Percentiles rank a stretch among this genome's conserved stretches.
These are phyloP conservation scores for Eilema sororculum DNA, from an alignment of 2,888 invertebrate genomes.

Conservation along the genomic window DNA sequence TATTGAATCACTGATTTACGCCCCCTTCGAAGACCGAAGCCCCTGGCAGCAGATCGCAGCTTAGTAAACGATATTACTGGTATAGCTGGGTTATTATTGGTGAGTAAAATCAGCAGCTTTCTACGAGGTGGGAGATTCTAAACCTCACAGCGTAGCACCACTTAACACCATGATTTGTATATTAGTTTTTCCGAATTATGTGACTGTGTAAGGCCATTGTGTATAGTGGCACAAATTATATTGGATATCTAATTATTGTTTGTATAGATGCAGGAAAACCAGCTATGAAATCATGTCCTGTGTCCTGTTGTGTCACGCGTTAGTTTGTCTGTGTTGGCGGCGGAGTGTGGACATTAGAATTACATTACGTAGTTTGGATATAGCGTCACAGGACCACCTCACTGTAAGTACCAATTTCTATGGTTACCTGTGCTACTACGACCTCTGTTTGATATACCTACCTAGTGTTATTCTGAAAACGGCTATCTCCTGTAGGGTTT, in stretches of 20 bases:
- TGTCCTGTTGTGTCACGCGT: conserved; percentile 14
- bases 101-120: no score
- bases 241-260: not conserved
- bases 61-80: no score
- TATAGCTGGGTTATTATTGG: no score
- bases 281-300: conserved; percentile 19
- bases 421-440: not conserved
- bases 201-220: not conserved
- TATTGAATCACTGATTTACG: no score
- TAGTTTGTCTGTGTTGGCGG: conserved; percentile 20
- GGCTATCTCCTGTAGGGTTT: no score
- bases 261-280: conserved; percentile 43
- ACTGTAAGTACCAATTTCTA: conserved; percentile 30
- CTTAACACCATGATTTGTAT: not conserved
- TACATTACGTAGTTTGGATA: conserved; percentile 5
- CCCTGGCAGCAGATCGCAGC: no score
- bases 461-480: not conserved
- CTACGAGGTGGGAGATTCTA: no score
- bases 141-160: no score
- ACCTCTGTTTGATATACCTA: not conserved
- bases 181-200: not conserved
- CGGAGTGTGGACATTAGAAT: conserved; percentile 15
- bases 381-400: conserved; percentile 7
- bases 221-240: conserved; percentile 1
- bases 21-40: no score